Evolutionary conservation across 2,113 vertebrate genomes (phyloP), one percentile per base, ranked within the genome.

Genomic region (Trogon surrucura): DNA sequence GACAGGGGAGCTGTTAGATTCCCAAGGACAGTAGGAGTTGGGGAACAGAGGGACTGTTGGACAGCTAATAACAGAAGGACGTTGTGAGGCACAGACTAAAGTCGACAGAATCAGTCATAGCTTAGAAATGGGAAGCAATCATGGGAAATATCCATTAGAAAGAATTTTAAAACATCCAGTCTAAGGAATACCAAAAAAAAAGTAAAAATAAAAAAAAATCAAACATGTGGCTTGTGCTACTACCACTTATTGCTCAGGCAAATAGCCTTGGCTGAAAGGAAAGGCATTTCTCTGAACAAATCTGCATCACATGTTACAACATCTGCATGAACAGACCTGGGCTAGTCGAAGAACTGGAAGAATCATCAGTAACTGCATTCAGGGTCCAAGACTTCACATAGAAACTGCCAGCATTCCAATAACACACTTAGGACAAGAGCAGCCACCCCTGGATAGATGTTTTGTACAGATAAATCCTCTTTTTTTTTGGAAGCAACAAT

Each of bases 181-280:
- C 32, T 67, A 57, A n/a, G 11, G 16, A 84, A 27, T 16, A 67
- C 48, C 48, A 45, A 11, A 18, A 48, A 57, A 61, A 38, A 50
- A 32, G 0, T 2, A 74, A 41, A 14, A 16, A 11, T 26, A 8
- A 48, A 58, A 26, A 81, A 75, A 32, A 4, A 80, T 80, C 36
- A 80, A 36, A n/a, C 3, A 11, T 3, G 0, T 34, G 0, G 0
- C 25, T 58, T 60, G 5, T 66, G 15, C 5, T 54, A 2, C 26
- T 25, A 7, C 5, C 18, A 65, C 25, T 50, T 70, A 48, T 13
- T 16, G 44, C 9, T 53, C 21, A 22, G 47, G 34, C 21, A 78
- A 62, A 57, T 3, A 47, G 9, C 21, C 41, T 41, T n/a, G n/a
- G 9, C n/a, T 73, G 45, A 26, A 41, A 65, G 16, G 8, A 87